phyloP scores from a whole-genome alignment of 2,888 invertebrate species.

The Beris morrisii region DNA sequence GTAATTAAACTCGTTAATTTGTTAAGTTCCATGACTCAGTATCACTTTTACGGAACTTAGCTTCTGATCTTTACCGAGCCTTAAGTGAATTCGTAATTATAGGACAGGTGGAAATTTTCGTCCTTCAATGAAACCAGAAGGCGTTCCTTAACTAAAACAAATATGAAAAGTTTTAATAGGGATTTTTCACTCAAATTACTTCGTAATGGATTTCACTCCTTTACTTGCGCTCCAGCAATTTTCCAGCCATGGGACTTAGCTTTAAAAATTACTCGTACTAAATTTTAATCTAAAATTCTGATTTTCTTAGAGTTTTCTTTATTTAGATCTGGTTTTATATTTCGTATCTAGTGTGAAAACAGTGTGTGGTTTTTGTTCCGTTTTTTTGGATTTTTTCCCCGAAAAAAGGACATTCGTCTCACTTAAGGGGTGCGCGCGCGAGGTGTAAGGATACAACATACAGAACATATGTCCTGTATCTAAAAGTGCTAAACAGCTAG shows the following conservation, averaged over 20 bases:
- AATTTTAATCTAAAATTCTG: not conserved
- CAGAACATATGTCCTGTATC: not conserved
- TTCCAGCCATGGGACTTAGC: not conserved
- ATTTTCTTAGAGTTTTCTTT: conserved; percentile 7
- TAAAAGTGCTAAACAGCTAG: not conserved
- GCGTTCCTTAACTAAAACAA: too few species aligned
- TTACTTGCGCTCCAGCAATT: not conserved
- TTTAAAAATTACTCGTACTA: conserved; percentile 4
- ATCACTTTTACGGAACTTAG: too few species aligned
- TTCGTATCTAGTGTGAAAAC: not conserved
- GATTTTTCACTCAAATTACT: not conserved
- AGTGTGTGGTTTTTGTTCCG: not conserved
- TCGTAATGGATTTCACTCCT: not conserved
- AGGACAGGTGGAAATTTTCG: too few species aligned
- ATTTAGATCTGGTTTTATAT: not conserved
- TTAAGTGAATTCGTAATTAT: conserved; percentile 23
- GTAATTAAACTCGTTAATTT: conserved; percentile 9
- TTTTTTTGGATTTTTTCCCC: not conserved
- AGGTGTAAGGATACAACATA: conserved; percentile 9
- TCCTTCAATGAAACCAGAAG: too few species aligned
- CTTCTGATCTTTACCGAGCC: not conserved
- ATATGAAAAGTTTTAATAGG: too few species aligned
- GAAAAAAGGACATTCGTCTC: not conserved
- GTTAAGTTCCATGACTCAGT: conserved; percentile 17
- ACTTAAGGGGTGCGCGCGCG: conserved; percentile 27